Conservation (phyloP, 1,140 invertebrate species). For the Gonatopus flavifemur region DNA sequence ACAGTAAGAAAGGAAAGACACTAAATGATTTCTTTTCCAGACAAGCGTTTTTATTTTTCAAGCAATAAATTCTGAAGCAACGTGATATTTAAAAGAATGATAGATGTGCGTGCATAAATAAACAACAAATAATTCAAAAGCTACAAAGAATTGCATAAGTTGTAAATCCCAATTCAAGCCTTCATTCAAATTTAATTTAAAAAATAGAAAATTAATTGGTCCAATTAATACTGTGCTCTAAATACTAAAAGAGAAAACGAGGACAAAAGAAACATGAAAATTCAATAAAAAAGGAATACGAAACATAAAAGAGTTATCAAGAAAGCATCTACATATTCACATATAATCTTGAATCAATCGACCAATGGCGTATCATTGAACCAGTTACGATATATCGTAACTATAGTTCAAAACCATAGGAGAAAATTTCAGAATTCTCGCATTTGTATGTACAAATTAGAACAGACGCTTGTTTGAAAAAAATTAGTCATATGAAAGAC, state of each 20-base stretch:
- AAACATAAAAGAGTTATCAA: conserved; percentile 12
- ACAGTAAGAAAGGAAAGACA: too few relatives aligned
- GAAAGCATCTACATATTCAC: too few relatives aligned
- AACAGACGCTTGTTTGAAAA: conserved; percentile 41
- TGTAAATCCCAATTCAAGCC: conserved; percentile 1
- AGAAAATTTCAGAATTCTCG: conserved; percentile 37
- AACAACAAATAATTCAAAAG: conserved; percentile 9
- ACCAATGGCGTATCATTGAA: neutral
- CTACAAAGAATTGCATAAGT: conserved; percentile 4
- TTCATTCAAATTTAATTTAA: neutral
- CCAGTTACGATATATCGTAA: conserved; percentile 3
- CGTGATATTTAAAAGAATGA: too few relatives aligned
- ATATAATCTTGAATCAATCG: too few relatives aligned
- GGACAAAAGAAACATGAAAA: neutral
- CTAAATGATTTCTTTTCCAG: neutral
- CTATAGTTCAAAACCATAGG: neutral
- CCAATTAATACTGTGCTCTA: conserved; percentile 28
- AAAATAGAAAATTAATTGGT: conserved; percentile 8
- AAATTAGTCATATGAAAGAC: conserved; percentile 45
- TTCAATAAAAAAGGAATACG: conserved; percentile 6
- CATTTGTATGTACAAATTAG: conserved; percentile 48
- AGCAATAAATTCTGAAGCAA: too few relatives aligned
- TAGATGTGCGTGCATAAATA: too few relatives aligned
- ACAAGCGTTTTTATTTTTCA: conserved; percentile 5
- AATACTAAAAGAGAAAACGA: conserved; percentile 24